These are phyloP conservation scores for Laticauda laticaudata DNA, from an alignment of 2,113 vertebrate genomes.

Conservation along the genomic window DNA sequence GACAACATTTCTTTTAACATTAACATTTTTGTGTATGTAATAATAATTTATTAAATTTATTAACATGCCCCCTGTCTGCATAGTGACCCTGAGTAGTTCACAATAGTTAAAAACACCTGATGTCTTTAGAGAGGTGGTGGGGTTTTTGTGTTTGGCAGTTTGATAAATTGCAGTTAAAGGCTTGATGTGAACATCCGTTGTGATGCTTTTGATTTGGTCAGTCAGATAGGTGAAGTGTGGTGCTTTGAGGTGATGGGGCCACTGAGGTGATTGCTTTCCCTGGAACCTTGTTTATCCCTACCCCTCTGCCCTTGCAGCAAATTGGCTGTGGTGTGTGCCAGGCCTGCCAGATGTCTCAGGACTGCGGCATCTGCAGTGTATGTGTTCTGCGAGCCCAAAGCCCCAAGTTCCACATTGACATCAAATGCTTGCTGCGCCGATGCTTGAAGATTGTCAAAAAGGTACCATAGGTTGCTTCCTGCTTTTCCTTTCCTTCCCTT, in stretches of 20 bases:
- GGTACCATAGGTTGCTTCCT: conserved; percentile 45
- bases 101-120: neutral
- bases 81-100: neutral
- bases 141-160: neutral
- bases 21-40: neutral
- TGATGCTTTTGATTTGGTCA: neutral
- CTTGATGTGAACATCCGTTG: neutral
- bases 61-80: neutral
- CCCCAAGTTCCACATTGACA: conserved; percentile 55
- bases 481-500: neutral
- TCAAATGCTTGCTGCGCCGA: conserved; percentile 67
- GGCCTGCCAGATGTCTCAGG: conserved; percentile 63
- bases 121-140: neutral
- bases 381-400: conserved; percentile 58
- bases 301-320: conserved; percentile 52
- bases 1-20: too few relatives aligned
- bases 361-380: conserved; percentile 67
- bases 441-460: conserved; percentile 67
- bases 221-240: neutral
- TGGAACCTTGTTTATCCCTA: conserved; percentile 18
- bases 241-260: neutral
- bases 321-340: conserved; percentile 67
- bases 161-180: neutral
- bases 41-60: neutral
- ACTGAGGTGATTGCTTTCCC: neutral